A percentile compares a stretch with the other conserved stretches of the same genome.
Conservation (phyloP, 2,888 invertebrate genomes). For the Aphodius sticticus region DNA sequence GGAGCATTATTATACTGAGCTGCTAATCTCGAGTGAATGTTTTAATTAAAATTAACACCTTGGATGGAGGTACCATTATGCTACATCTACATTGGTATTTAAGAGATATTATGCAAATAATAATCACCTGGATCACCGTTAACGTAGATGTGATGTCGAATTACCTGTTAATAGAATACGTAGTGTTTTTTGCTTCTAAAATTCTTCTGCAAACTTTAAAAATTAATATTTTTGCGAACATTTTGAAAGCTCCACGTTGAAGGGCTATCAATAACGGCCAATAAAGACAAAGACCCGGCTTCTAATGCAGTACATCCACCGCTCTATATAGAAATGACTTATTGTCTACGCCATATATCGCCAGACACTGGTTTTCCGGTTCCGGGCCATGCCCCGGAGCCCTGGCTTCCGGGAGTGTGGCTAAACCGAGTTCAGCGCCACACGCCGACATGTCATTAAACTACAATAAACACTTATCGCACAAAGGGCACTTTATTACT, state of each 20-base stretch:
- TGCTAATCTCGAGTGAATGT: not conserved
- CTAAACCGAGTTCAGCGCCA: conserved; percentile 48
- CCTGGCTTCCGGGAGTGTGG: conserved; percentile 52
- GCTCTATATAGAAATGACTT: conserved; percentile 37
- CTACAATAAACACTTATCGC: conserved; percentile 56
- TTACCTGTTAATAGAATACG: no score
- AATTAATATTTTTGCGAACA: no score
- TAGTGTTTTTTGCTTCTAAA: no score
- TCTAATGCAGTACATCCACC: not conserved
- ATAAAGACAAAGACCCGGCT: not conserved
- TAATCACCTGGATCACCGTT: no score
- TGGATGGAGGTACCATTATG: not conserved
- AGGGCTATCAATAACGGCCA: not conserved
- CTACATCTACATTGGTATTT: no score
- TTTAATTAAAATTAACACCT: not conserved
- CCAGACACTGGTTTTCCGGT: conserved; percentile 48
- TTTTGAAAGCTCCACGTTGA: not conserved
- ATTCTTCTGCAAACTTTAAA: no score
- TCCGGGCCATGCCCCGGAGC: conserved; percentile 49
- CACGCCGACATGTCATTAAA: conserved; percentile 54
- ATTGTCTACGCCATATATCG: conserved; percentile 44
- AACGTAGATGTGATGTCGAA: no score
- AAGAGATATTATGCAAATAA: no score
- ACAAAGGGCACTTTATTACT: conserved; percentile 52
- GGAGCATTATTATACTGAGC: not conserved